These are phyloP conservation scores for Caloenas nicobarica DNA, from an alignment of 2,113 vertebrate species.

Conservation along the genomic window DNA sequence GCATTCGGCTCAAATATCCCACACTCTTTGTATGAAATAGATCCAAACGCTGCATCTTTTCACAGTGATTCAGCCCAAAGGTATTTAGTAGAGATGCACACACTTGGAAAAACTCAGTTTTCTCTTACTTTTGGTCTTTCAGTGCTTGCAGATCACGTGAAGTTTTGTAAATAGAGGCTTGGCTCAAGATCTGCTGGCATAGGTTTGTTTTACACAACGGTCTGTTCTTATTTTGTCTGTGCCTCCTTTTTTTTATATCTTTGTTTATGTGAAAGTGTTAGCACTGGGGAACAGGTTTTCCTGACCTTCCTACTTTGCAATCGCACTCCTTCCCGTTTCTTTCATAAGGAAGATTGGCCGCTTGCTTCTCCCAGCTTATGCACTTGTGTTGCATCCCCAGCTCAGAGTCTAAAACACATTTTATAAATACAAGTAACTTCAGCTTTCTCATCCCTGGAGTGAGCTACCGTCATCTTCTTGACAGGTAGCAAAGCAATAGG, in stretches of 20 bases:
- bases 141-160: neutral
- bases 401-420: neutral
- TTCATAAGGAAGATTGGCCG: fast-evolving
- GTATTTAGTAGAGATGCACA: neutral
- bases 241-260: neutral
- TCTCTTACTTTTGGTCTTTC: neutral
- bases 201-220: neutral
- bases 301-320: neutral
- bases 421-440: neutral
- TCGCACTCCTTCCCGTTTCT: neutral
- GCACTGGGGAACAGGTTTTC: neutral
- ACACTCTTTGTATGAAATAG: neutral
- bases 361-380: fast-evolving
- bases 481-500: neutral
- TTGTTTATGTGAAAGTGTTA: neutral
- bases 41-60: neutral
- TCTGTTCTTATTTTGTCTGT: neutral
- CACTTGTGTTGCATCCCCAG: neutral
- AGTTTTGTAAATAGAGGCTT: neutral
- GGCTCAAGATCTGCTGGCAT: neutral
- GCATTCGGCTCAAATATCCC: fast-evolving
- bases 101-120: neutral
- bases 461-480: neutral
- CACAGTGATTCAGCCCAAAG: neutral
- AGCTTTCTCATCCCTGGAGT: neutral